Evolutionary conservation across 1,140 invertebrate genomes (phyloP).

Genomic region (Heliconius eleuchia): DNA sequence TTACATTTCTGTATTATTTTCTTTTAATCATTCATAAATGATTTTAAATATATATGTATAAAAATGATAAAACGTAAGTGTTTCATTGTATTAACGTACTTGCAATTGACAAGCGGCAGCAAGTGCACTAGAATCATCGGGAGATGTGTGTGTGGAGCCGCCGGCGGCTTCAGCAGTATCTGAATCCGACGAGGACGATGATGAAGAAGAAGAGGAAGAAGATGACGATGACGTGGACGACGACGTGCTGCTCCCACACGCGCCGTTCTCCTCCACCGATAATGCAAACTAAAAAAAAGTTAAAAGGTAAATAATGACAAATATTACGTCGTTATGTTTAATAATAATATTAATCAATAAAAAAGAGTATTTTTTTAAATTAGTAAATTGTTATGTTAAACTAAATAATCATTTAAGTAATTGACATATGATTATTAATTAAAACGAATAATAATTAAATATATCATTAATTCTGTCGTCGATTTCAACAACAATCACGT

Average conservation of each 20-base stretch:
- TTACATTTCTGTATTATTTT: too few relatives aligned
- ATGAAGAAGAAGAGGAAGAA: slow-evolving; percentile 71
- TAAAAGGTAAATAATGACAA: too few relatives aligned
- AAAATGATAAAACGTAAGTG: neutral
- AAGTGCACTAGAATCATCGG: slow-evolving; percentile 73
- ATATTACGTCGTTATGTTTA: neutral
- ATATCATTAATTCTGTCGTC: slow-evolving; percentile 17
- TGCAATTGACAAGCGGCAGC: slow-evolving; percentile 76
- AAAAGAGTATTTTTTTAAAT: neutral
- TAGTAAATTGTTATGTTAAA: neutral
- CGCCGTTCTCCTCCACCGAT: slow-evolving; percentile 58
- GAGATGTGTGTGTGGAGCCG: slow-evolving; percentile 64
- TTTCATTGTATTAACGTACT: slow-evolving; percentile 43
- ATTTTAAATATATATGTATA: neutral
- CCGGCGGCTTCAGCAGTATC: slow-evolving; percentile 70
- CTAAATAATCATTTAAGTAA: neutral
- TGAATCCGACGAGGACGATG: slow-evolving; percentile 76
- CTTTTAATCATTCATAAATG: neutral
- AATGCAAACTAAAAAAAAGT: slow-evolving; percentile 58
- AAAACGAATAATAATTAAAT: neutral
- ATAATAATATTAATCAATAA: neutral
- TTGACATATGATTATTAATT: neutral
- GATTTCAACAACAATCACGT: slow-evolving; percentile 39
- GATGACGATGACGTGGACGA: slow-evolving; percentile 73
- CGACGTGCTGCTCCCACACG: slow-evolving; percentile 67